These are phyloP conservation scores for Oryzias celebensis DNA, from an alignment of 2,113 vertebrate species.

Conservation along the genomic window DNA sequence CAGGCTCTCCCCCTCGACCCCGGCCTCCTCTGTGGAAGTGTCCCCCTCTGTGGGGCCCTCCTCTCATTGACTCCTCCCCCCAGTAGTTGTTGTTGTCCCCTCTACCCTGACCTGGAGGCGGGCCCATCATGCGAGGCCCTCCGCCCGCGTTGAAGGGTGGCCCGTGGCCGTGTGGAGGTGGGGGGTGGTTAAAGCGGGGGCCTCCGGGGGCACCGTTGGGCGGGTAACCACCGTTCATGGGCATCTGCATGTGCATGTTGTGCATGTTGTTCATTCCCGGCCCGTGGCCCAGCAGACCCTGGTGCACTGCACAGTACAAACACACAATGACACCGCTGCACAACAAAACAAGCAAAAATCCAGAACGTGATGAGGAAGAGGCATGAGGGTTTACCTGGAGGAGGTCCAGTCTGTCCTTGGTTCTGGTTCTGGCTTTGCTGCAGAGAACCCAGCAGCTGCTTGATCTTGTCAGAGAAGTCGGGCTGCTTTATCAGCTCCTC, in stretches of 20 bases:
- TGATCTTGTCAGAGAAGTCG: slow-evolving; percentile 91
- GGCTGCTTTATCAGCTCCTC: slow-evolving; percentile 92
- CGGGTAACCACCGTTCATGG: slow-evolving; percentile 87
- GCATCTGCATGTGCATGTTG: slow-evolving; percentile 79
- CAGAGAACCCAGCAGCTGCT: slow-evolving; percentile 86
- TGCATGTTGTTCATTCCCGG: slow-evolving; percentile 77
- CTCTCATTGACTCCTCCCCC: slow-evolving; percentile 87
- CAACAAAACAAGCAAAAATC: not conserved
- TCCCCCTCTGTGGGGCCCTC: slow-evolving; percentile 82
- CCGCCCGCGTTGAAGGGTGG: slow-evolving; percentile 74
- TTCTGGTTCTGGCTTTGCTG: slow-evolving; percentile 75
- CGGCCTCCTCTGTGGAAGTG: slow-evolving; percentile 85
- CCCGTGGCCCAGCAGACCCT: slow-evolving; percentile 81
- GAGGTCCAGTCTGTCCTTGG: slow-evolving; percentile 63
- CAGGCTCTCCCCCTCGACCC: slow-evolving; percentile 78
- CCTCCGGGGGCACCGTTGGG: slow-evolving; percentile 79
- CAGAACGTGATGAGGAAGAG: rapidly evolving
- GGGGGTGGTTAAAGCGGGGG: slow-evolving; percentile 82
- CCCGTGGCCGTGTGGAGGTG: slow-evolving; percentile 80
- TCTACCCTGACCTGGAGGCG: slow-evolving; percentile 79
- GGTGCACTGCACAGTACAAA: slow-evolving; percentile 69
- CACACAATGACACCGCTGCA: not conserved
- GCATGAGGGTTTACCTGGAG: slow-evolving; percentile 62
- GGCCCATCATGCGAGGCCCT: slow-evolving; percentile 86
- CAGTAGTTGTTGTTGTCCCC: slow-evolving; percentile 84